Evolutionary conservation across 2,888 invertebrate species (phyloP).

Genomic region (Agriopis aurantiaria): DNA sequence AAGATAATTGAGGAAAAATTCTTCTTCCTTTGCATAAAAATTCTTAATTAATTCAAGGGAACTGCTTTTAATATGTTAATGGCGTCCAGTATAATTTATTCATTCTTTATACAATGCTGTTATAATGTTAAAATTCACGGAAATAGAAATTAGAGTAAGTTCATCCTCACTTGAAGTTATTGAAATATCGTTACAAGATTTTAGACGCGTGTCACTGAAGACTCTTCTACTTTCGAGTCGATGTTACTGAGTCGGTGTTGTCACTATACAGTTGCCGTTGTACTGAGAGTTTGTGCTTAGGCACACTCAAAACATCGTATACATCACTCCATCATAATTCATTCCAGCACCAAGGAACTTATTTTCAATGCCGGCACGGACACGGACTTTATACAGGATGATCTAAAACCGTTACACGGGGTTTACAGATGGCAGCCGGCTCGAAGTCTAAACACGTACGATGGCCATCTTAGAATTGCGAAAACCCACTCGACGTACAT

Average conservation of each 20-base stretch:
- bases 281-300: background rate
- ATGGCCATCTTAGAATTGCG: slow-evolving; percentile 62
- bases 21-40: slow-evolving; percentile 33
- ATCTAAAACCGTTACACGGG: slow-evolving; percentile 37
- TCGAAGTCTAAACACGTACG: slow-evolving; percentile 58
- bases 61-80: slow-evolving; percentile 32
- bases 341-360: slow-evolving; percentile 20
- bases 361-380: slow-evolving; percentile 30
- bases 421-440: slow-evolving; percentile 36
- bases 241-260: no score
- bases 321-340: slow-evolving; percentile 18
- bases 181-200: no score
- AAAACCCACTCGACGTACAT: slow-evolving; percentile 59
- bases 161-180: background rate
- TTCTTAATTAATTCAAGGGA: slow-evolving; percentile 31
- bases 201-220: no score
- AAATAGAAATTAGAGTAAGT: slow-evolving; percentile 5
- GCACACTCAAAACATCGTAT: background rate
- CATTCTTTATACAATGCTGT: slow-evolving; percentile 21
- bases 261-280: no score
- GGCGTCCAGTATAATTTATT: slow-evolving; percentile 24
- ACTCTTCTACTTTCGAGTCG: no score
- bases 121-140: slow-evolving; percentile 7
- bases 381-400: slow-evolving; percentile 31
- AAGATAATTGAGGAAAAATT: slow-evolving; percentile 35